Percentiles rank a stretch among this genome's conserved stretches.
These are phyloP conservation scores for Cydia strobilella DNA, from an alignment of 1,140 invertebrate species.

Conservation along the genomic window DNA sequence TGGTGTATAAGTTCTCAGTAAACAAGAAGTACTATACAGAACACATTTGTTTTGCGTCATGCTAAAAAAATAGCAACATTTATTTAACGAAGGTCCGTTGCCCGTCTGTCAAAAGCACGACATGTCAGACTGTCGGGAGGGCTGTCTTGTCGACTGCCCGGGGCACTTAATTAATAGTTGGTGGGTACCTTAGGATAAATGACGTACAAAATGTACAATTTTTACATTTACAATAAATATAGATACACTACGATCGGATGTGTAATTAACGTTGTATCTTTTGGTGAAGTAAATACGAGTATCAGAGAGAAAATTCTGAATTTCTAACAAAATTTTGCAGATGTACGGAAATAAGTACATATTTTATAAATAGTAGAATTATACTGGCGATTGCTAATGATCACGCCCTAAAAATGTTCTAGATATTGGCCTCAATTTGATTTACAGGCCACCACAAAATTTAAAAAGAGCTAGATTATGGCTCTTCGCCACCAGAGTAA, in stretches of 20 bases:
- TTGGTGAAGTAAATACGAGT: too few species aligned
- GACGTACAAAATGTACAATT: background rate
- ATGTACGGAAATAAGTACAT: too few species aligned
- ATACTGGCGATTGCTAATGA: too few species aligned
- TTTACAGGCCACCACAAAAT: too few species aligned
- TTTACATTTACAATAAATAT: background rate
- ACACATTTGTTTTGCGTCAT: background rate
- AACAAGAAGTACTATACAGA: background rate
- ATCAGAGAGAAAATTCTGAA: too few species aligned
- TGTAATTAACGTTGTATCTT: background rate
- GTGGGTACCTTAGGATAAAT: slow-evolving; percentile 32
- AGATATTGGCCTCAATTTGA: too few species aligned
- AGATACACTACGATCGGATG: background rate
- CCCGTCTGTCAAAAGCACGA: slow-evolving; percentile 43
- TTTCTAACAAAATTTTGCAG: too few species aligned
- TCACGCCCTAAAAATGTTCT: too few species aligned
- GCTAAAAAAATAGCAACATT: slow-evolving; percentile 22
- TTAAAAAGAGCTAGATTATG: too few species aligned
- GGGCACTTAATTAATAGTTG: slow-evolving; percentile 57
- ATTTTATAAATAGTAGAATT: too few species aligned
- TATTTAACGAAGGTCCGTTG: slow-evolving; percentile 26
- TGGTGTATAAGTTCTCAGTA: too few species aligned
- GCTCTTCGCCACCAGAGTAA: too few species aligned
- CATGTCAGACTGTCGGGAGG: slow-evolving; percentile 19
- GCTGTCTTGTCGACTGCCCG: slow-evolving; percentile 49